Conservation (phyloP, 2,888 invertebrate species). For the Drosophila macrospina region DNA sequence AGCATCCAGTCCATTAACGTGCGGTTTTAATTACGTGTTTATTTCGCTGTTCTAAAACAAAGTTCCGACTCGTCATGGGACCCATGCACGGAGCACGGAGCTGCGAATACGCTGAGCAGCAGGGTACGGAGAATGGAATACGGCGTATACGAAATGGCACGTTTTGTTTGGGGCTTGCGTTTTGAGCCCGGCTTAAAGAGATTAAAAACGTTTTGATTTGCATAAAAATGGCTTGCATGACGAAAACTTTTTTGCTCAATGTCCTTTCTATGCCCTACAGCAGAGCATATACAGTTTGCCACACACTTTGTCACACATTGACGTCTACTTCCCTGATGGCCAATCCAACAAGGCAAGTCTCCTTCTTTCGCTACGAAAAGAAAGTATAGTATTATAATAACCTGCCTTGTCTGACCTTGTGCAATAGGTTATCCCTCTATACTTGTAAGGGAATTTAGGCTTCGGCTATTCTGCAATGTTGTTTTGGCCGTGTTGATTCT, state of each 20-base stretch:
- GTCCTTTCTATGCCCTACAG: not conserved
- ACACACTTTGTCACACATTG: not conserved
- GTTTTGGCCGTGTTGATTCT: constrained; percentile 11
- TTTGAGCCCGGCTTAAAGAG: constrained; percentile 58
- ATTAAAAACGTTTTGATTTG: constrained; percentile 75
- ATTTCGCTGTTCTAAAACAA: constrained; percentile 58
- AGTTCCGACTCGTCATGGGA: constrained; percentile 18
- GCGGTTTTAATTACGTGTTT: constrained; percentile 78
- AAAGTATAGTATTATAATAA: too few relatives aligned
- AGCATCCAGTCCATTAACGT: constrained; percentile 67
- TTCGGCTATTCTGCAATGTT: not conserved
- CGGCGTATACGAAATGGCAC: constrained; percentile 37
- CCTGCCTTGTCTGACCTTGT: too few relatives aligned
- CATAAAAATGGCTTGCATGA: constrained; percentile 72
- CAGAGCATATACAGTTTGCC: not conserved
- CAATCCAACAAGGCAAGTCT: not conserved
- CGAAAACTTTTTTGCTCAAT: constrained; percentile 49
- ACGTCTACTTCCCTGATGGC: not conserved
- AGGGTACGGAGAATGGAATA: not conserved
- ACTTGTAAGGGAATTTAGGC: not conserved
- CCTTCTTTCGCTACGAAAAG: too few relatives aligned
- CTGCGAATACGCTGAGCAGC: not conserved
- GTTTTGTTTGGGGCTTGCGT: constrained; percentile 27
- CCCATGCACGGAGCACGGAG: not conserved
- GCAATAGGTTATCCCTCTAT: too few relatives aligned